Conservation (phyloP, 2,113 vertebrate genomes). For the Pollachius pollachius region DNA sequence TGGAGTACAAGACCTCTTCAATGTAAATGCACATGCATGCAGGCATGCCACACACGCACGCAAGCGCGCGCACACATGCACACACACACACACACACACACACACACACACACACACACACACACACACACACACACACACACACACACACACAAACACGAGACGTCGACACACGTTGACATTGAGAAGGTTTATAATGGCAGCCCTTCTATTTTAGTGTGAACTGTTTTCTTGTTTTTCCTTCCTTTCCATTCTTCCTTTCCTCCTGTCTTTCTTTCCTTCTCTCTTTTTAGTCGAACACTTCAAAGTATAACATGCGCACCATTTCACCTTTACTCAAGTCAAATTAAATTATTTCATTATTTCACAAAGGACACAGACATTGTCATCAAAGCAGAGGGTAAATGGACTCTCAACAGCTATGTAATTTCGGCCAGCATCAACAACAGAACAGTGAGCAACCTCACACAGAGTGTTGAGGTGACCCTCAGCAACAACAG, state of each 20-base stretch:
- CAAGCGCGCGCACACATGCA: too few relatives aligned
- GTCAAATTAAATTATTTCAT: constrained; percentile 4
- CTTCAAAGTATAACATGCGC: too few relatives aligned
- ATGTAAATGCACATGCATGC: constrained; percentile 62
- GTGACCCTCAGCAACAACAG: constrained; percentile 74
- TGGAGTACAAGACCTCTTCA: constrained; percentile 76
- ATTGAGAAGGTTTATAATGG: too few relatives aligned
- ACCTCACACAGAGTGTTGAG: constrained; percentile 71
- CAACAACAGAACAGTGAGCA: constrained; percentile 67
- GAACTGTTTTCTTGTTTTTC: background rate
- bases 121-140: too few relatives aligned
- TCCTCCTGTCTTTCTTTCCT: background rate
- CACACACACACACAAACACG: too few relatives aligned
- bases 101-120: too few relatives aligned
- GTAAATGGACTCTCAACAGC: constrained; percentile 65
- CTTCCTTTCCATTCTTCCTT: background rate
- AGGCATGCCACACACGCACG: background rate
- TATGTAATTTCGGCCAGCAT: constrained; percentile 84
- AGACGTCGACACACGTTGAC: too few relatives aligned
- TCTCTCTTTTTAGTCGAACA: too few relatives aligned
- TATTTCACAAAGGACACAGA: constrained; percentile 61
- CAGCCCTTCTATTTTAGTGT: too few relatives aligned
- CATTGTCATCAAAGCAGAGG: constrained; percentile 15
- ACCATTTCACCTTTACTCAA: too few relatives aligned
- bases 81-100: too few relatives aligned